Evolutionary conservation across 1,140 invertebrate genomes (phyloP).

Genomic region (Achatina immaculata): DNA sequence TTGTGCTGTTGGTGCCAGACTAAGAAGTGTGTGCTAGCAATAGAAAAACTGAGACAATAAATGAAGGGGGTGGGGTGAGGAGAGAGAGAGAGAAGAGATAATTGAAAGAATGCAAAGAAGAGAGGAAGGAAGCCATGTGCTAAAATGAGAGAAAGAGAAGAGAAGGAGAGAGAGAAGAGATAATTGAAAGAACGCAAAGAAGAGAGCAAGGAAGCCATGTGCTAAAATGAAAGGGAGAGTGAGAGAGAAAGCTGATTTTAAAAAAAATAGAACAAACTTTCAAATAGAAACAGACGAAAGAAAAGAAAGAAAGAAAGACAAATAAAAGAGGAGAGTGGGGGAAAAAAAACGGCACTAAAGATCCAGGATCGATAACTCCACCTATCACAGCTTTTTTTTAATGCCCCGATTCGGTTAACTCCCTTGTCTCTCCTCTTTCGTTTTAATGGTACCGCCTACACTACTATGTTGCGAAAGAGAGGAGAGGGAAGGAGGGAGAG

Average conservation of each 20-base stretch:
- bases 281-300: neutral
- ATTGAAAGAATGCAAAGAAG: neutral
- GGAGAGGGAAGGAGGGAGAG: neutral
- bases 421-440: neutral
- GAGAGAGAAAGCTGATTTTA: constrained; percentile 5
- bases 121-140: neutral
- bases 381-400: neutral
- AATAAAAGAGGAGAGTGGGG: no score
- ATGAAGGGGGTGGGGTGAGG: neutral
- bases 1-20: neutral
- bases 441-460: neutral
- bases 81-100: neutral
- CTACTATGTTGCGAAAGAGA: neutral
- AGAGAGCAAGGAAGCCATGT: neutral
- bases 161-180: neutral
- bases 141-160: neutral
- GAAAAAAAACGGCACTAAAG: no score
- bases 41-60: constrained; percentile 16
- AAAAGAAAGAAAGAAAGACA: no score
- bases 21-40: neutral
- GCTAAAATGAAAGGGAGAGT: neutral
- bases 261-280: neutral
- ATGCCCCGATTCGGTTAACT: neutral
- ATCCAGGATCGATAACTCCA: neutral
- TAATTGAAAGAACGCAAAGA: neutral